Conservation (phyloP, 1,140 invertebrate species). For the Sminthurides bifidus region DNA sequence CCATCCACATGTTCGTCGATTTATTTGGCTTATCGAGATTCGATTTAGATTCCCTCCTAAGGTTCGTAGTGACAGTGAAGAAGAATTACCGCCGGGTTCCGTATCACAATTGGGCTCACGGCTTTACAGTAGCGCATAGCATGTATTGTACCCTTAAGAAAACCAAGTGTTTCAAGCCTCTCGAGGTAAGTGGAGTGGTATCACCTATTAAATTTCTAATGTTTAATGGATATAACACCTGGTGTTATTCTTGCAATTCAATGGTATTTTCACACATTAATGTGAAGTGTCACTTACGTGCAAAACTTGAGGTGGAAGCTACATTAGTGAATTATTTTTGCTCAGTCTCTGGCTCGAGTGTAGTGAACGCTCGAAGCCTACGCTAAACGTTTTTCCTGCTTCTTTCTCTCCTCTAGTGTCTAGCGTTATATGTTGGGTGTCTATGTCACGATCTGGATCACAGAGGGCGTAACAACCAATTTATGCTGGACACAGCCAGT, state of each 20-base stretch:
- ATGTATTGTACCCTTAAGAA: conserved; percentile 64
- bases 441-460: conserved; percentile 77
- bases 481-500: conserved; percentile 67
- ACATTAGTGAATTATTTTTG: too few species aligned
- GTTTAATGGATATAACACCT: too few species aligned
- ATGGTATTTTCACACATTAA: too few species aligned
- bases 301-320: too few species aligned
- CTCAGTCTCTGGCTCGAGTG: too few species aligned
- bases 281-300: too few species aligned
- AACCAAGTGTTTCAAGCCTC: conserved; percentile 24
- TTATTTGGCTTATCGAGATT: conserved; percentile 52
- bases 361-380: too few species aligned
- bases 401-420: conserved; percentile 51
- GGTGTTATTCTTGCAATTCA: too few species aligned
- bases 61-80: conserved; percentile 64
- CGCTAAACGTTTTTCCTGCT: too few species aligned
- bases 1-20: conserved; percentile 67
- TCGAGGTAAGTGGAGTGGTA: too few species aligned
- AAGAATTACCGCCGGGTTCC: conserved; percentile 71
- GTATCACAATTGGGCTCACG: conserved; percentile 74
- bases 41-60: conserved; percentile 48
- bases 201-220: too few species aligned
- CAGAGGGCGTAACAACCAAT: conserved; percentile 69
- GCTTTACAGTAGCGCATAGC: conserved; percentile 69
- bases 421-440: conserved; percentile 63